A percentile compares a stretch with the other conserved stretches of the same genome.
Conservation (phyloP, 2,888 invertebrate genomes). For the Lobophora halterata region DNA sequence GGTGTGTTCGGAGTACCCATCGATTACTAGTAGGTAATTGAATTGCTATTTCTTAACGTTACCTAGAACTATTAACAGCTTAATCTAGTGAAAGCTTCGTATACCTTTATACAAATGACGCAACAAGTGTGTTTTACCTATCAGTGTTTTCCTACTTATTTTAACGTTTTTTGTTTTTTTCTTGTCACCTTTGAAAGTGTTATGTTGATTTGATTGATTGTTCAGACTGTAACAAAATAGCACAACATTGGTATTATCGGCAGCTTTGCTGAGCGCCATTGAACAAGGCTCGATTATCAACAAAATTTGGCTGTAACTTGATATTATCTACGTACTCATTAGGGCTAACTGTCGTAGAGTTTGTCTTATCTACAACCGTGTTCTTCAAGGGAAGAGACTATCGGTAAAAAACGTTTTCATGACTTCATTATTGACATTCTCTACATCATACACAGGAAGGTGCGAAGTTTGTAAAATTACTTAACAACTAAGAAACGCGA, state of each 20-base stretch:
- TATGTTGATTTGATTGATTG: constrained; percentile 6
- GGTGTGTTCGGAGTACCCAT: background rate
- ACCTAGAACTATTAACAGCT: constrained; percentile 10
- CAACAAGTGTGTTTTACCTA: no score
- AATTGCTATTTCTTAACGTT: constrained; percentile 11
- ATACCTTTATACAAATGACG: constrained; percentile 19
- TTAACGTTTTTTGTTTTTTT: constrained; percentile 8
- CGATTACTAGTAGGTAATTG: background rate
- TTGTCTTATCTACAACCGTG: constrained; percentile 34
- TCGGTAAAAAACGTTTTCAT: constrained; percentile 11
- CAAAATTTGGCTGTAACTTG: constrained; percentile 25
- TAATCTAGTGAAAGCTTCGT: constrained; percentile 20
- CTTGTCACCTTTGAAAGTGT: constrained; percentile 1
- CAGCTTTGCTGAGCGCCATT: constrained; percentile 21
- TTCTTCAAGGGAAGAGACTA: constrained; percentile 13
- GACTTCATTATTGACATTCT: constrained; percentile 24
- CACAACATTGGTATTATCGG: constrained; percentile 13
- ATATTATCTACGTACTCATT: constrained; percentile 37
- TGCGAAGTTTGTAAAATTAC: constrained; percentile 15
- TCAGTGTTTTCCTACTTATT: no score
- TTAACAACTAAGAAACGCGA: constrained; percentile 32
- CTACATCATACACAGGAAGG: constrained; percentile 1
- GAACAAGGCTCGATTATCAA: constrained; percentile 18
- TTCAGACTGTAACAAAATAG: background rate
- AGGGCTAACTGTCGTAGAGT: constrained; percentile 40